A percentile compares a stretch with the other conserved stretches of the same genome.
Evolutionary conservation across 2,797 vertebrate genomes (phyloP).

Genomic region (Periophthalmus magnuspinnatus): DNA sequence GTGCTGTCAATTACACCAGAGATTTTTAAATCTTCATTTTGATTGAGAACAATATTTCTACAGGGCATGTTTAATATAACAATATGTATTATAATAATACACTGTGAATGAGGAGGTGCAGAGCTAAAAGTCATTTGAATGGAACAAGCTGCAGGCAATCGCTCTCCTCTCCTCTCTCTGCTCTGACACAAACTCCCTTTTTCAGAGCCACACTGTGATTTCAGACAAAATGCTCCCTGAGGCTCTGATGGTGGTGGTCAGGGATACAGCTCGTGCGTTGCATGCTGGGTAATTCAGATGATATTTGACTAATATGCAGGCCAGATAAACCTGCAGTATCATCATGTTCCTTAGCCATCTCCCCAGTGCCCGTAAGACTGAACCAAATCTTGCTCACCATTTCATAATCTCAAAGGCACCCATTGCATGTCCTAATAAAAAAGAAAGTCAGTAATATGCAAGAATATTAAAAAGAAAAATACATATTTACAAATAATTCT

Average conservation of each 20-base stretch:
- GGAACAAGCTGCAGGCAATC: conserved; percentile 36
- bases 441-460: not conserved
- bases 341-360: not conserved
- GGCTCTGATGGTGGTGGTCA: not conserved
- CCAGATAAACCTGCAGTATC: not conserved
- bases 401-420: not conserved
- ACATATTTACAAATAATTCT: too few species aligned
- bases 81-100: not conserved
- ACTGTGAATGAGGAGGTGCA: conserved; percentile 34
- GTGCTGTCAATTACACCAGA: too few species aligned
- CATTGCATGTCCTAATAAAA: not conserved
- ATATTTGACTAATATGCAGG: not conserved
- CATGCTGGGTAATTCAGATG: conserved; percentile 2
- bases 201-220: not conserved
- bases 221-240: conserved; percentile 1
- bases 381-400: not conserved
- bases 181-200: conserved; percentile 4
- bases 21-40: not conserved
- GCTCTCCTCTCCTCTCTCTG: conserved; percentile 4
- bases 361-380: not conserved
- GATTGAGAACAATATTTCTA: not conserved
- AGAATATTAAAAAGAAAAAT: not conserved
- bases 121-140: conserved; percentile 27
- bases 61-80: not conserved
- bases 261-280: not conserved